Percentiles rank a stretch among this genome's conserved stretches.
phyloP scores from a whole-genome alignment of 2,113 vertebrate genomes.

The Promerops cafer region DNA sequence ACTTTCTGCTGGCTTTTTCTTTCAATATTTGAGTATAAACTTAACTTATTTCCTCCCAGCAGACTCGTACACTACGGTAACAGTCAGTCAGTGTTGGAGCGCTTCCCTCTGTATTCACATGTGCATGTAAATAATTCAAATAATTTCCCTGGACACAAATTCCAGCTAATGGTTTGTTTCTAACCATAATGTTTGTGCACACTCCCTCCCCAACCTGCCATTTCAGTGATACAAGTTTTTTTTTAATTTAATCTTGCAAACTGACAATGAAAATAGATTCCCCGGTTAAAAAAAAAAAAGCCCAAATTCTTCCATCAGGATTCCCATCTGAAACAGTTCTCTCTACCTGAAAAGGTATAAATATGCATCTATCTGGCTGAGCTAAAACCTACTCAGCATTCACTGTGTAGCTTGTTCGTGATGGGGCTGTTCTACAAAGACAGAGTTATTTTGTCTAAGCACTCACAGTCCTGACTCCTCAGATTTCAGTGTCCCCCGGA shows the following conservation, averaged over 20 bases:
- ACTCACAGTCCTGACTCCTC: neutral
- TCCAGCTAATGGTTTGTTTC: constrained; percentile 29
- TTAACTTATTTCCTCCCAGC: neutral
- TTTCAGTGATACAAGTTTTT: neutral
- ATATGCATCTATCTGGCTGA: neutral
- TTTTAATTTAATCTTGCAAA: neutral
- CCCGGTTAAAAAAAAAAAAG: neutral
- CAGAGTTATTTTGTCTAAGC: neutral
- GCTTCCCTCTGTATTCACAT: neutral
- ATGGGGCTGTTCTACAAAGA: neutral
- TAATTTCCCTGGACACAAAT: constrained; percentile 17
- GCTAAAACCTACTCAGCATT: neutral
- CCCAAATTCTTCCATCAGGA: neutral
- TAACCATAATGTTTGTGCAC: neutral
- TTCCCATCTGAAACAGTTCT: neutral
- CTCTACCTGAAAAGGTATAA: neutral
- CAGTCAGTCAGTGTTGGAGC: neutral
- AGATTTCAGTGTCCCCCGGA: neutral
- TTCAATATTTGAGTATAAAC: neutral
- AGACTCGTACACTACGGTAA: neutral
- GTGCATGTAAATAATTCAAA: neutral
- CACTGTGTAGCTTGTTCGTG: neutral
- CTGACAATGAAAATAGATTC: neutral
- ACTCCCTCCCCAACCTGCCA: neutral
- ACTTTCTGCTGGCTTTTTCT: neutral